Evolutionary conservation across 2,113 vertebrate species (phyloP), one percentile per base, ranked within the genome.

Genomic region (Antechinus stuartii): DNA sequence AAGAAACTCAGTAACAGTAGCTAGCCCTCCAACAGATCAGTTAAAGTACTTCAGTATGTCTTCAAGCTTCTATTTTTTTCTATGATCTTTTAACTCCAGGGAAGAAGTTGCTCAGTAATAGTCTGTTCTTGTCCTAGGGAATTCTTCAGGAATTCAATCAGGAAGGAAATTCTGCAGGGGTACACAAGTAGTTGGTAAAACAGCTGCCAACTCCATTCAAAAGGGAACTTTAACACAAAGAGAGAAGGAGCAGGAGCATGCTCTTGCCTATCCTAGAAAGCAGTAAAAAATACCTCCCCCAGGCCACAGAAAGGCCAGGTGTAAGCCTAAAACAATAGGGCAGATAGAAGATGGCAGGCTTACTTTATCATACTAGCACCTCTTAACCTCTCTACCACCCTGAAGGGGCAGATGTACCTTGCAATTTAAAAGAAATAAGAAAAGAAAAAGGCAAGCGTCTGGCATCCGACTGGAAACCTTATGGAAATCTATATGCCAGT

Each of bases 191-290:
- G 8, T 3, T 10, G 1, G 27, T 35, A 96, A 92, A 92, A 30
- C 54, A 89, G 93, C 94, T 84, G 91, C 54, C 94, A 93, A 3
- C 54, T 91, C 26, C 93, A 95, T 6, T 96, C 54, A 94, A 90
- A 93, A 76, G 2, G 7, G 91, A 50, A 89, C 4, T 9, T 50
- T 16, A 96, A 94, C 55, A 53, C 0, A 89, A 95, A 93, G 89
- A n/a, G 55, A 35, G 90, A 46, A 91, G 93, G 56, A 56, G 56
- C 35, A 50, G 54, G 91, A 93, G 93, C 92, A 91, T 53, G 89
- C 25, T 47, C 26, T n/a, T 0, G 30, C 54, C 54, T 89, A 90
- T 30, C 54, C 90, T 47, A 24, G 92, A 92, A 26, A 61, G 9
- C 12, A 1, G 0, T 93, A 94, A 96, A 94, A 92, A 54, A 47